Percentiles rank a stretch among this genome's conserved stretches.
These are phyloP conservation scores for Disparrhopalites patrizii DNA, from an alignment of 2,888 invertebrate genomes.

Conservation along the genomic window DNA sequence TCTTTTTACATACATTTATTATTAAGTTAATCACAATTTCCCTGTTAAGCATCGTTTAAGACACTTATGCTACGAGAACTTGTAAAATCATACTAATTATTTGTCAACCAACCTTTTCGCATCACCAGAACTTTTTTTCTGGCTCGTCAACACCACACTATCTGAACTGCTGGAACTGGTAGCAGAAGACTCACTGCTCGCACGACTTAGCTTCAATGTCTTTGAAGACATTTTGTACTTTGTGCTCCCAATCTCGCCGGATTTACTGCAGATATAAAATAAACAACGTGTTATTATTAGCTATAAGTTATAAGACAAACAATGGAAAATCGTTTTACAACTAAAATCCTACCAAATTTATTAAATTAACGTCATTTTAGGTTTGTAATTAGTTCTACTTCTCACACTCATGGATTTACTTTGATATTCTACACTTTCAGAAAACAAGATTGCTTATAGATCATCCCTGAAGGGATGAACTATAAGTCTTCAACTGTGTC, in stretches of 20 bases:
- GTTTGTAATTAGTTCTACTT: too few relatives aligned
- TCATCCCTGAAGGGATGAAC: too few relatives aligned
- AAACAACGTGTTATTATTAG: background rate
- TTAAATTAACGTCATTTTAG: too few relatives aligned
- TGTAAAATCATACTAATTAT: background rate
- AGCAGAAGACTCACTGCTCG: background rate
- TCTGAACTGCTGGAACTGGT: background rate
- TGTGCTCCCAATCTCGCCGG: background rate
- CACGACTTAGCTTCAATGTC: background rate
- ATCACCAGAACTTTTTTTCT: background rate
- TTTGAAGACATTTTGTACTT: constrained; percentile 6
- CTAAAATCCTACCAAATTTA: too few relatives aligned
- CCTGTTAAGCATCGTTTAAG: background rate
- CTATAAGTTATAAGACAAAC: background rate
- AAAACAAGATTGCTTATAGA: too few relatives aligned
- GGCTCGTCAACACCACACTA: background rate
- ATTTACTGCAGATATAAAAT: background rate
- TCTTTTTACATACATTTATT: background rate
- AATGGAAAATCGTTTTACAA: too few relatives aligned
- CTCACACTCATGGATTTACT: too few relatives aligned
- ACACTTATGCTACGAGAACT: background rate
- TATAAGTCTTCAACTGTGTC: too few relatives aligned
- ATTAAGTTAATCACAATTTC: background rate
- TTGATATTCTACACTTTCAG: too few relatives aligned
- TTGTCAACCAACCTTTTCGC: background rate